Base-by-base conservation (phyloP, 2,113 vertebrate species). In the Oreotrochilus melanogaster region DNA sequence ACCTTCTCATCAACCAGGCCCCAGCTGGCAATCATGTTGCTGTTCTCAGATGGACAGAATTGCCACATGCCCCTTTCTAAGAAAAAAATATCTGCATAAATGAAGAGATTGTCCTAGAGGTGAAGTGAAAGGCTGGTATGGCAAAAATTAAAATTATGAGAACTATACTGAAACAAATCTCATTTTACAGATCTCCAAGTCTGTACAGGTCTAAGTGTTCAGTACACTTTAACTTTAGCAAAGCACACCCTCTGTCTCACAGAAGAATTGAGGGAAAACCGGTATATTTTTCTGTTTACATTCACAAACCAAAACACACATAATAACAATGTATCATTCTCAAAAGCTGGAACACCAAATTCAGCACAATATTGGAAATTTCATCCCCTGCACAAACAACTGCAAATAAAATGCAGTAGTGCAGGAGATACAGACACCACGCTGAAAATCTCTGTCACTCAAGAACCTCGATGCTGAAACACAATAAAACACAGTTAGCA, bases 1-100 rank as follows among this genome's bases (percentile, higher is more conserved):
- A 25, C 12, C 28, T 24, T 43, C 65, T 37, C 27, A n/a, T n/a
- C 53, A 78, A 28, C 24, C 56, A 62, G 48, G 33, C 11, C 37
- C 35, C 11, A 6, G 3, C 3, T 54, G 25, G 61, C 10, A 10
- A 74, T 43, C 35, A 10, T 4, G 11, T 0, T 14, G 12, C 1
- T 58, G 25, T 19, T 42, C 57, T 71, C 42, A 62, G 61, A 62
- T 2, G 10, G 31, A 43, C 54, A 73, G 33, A 67, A 39, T 42
- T 21, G 56, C 17, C 31, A 37, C 15, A 2, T 9, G 30, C 10
- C 10, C 8, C 39, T 4, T 50, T 5, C 6, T 6, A 18, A 2
- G 9, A 62, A 43, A 18, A 23, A 60, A 62, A 18, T 17, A 70
- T 2, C 19, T 69, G 13, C 31, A 30, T 25, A 18, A 64, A 67